Conservation (phyloP, 2,113 vertebrate species). For the Phalacrocorax pelagicus region DNA sequence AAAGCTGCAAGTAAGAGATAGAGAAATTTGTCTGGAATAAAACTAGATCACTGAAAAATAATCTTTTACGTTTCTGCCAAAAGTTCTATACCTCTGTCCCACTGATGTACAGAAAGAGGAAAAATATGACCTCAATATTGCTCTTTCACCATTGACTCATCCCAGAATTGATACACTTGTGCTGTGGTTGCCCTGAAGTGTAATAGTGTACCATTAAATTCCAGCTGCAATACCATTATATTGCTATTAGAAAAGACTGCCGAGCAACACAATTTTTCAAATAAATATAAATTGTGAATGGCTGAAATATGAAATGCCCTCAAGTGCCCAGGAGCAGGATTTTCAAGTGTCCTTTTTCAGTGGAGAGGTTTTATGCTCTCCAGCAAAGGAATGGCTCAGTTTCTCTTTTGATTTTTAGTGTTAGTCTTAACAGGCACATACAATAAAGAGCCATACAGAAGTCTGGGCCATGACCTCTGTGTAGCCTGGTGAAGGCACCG, state of each 20-base stretch:
- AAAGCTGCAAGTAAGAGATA: not conserved
- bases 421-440: not conserved
- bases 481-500: not conserved
- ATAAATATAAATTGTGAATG: conserved; percentile 69
- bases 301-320: conserved; percentile 51
- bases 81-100: conserved; percentile 21
- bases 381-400: not conserved
- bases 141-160: conserved; percentile 57
- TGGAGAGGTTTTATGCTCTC: conserved; percentile 16
- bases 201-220: conserved; percentile 61
- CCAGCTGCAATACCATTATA: conserved; percentile 62
- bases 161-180: conserved; percentile 60
- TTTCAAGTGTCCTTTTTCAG: conserved; percentile 41
- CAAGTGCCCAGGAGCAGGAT: conserved; percentile 36
- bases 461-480: not conserved
- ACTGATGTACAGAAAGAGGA: conserved; percentile 28
- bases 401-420: conserved; percentile 26
- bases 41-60: conserved; percentile 43
- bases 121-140: conserved; percentile 71
- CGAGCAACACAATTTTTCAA: conserved; percentile 56
- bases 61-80: conserved; percentile 30
- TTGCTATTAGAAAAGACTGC: conserved; percentile 64
- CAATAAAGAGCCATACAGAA: not conserved
- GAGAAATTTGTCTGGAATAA: not conserved
- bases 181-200: conserved; percentile 54